Evolutionary conservation across 2,888 invertebrate genomes (phyloP).

Genomic region (Crioceris asparagi): DNA sequence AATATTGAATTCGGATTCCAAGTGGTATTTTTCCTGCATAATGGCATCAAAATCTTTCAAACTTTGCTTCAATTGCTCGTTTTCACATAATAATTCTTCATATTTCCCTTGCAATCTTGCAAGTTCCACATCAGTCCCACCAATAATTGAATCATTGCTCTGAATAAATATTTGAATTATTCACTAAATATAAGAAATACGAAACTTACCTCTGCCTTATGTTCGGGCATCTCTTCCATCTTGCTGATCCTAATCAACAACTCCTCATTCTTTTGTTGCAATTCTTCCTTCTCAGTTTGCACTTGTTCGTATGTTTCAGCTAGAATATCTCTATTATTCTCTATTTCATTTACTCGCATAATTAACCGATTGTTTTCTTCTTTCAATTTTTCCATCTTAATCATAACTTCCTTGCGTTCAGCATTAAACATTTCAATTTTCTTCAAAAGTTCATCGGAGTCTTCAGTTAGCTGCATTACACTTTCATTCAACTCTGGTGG

Average conservation of each 20-base stretch:
- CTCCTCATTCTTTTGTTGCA: conserved; percentile 40
- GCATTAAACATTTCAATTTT: conserved; percentile 58
- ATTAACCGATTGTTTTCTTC: conserved; percentile 42
- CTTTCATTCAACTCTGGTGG: conserved; percentile 43
- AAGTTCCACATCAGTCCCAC: conserved; percentile 5
- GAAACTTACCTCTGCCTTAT: neutral
- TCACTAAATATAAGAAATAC: neutral
- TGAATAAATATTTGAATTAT: too few species aligned
- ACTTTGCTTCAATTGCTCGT: conserved; percentile 23
- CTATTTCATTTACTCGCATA: conserved; percentile 40
- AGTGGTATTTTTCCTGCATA: conserved; percentile 27
- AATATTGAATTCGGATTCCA: conserved; percentile 23
- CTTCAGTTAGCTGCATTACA: conserved; percentile 48
- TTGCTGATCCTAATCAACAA: conserved; percentile 14
- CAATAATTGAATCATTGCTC: too few species aligned
- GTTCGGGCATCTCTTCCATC: neutral
- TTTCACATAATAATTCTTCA: conserved; percentile 25
- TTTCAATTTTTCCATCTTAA: conserved; percentile 53
- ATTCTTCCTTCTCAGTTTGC: conserved; percentile 40
- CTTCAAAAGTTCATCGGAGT: conserved; percentile 53
- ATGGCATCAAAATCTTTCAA: conserved; percentile 24
- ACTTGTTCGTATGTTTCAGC: conserved; percentile 37
- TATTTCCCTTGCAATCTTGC: conserved; percentile 19
- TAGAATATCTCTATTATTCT: conserved; percentile 35
- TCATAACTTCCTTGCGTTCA: conserved; percentile 59